Evolutionary conservation across 2,888 invertebrate genomes (phyloP).

Genomic region (Syrphus vitripennis): DNA sequence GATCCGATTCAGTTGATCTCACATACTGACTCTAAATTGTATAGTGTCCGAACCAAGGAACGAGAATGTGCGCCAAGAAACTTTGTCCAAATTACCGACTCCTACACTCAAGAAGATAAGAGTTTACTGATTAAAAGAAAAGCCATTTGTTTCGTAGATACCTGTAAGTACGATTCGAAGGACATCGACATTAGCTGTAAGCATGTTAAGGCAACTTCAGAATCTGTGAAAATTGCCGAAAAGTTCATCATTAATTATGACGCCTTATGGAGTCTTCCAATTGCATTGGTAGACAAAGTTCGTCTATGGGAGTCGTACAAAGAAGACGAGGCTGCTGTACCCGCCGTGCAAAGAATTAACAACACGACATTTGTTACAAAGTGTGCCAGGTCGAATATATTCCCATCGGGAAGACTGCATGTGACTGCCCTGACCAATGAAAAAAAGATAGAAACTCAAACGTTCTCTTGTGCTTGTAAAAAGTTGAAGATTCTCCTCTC

Average conservation of each 20-base stretch:
- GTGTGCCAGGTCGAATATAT: constrained; percentile 76
- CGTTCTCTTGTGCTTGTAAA: constrained; percentile 78
- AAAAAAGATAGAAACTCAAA: constrained; percentile 73
- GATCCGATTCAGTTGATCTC: constrained; percentile 83
- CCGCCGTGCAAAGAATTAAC: constrained; percentile 78
- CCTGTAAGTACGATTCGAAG: constrained; percentile 75
- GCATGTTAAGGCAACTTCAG: constrained; percentile 75
- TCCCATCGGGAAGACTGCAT: constrained; percentile 78
- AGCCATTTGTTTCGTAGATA: constrained; percentile 76
- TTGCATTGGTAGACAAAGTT: constrained; percentile 76
- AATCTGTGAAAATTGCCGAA: constrained; percentile 74
- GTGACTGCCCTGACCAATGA: constrained; percentile 76
- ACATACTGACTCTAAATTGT: constrained; percentile 84
- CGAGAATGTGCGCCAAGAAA: constrained; percentile 87
- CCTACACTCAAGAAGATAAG: constrained; percentile 78
- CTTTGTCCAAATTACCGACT: constrained; percentile 85
- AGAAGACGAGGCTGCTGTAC: constrained; percentile 75
- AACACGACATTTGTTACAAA: constrained; percentile 77
- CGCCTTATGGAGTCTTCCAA: constrained; percentile 77
- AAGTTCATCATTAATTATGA: constrained; percentile 76
- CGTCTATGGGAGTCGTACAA: constrained; percentile 77
- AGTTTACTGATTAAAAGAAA: constrained; percentile 77
- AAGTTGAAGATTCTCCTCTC: constrained; percentile 79
- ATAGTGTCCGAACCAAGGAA: constrained; percentile 87
- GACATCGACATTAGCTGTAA: constrained; percentile 75